Conservation (phyloP, 2,888 invertebrate genomes). For the Lissocephala sabroskyi region DNA sequence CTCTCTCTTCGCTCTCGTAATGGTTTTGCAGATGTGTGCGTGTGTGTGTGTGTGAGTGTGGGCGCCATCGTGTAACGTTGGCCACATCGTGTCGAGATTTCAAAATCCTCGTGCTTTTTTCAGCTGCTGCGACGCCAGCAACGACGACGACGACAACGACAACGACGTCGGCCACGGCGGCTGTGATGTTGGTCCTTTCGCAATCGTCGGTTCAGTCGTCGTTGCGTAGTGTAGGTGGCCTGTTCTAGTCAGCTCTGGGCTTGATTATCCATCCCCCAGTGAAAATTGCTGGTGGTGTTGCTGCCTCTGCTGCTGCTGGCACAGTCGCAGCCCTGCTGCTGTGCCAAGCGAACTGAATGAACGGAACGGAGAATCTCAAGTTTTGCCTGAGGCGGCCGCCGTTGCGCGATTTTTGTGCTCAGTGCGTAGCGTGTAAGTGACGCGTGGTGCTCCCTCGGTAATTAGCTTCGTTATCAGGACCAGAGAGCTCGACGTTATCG, state of each 20-base stretch:
- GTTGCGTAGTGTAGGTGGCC: conserved; percentile 69
- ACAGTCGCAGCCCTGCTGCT: too few species aligned
- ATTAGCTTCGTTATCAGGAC: conserved; percentile 32
- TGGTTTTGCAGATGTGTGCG: not conserved
- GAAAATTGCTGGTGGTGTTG: conserved; percentile 10
- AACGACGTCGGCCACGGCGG: conserved; percentile 20
- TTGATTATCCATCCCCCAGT: not conserved
- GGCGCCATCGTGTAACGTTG: conserved; percentile 3
- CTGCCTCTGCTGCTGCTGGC: conserved; percentile 19
- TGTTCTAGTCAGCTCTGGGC: conserved; percentile 44
- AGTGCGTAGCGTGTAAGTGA: conserved; percentile 29
- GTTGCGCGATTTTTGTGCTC: conserved; percentile 36
- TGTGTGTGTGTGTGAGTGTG: not conserved
- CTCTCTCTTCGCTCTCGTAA: conserved; percentile 1
- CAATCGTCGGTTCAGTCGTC: conserved; percentile 64
- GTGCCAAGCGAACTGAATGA: too few species aligned
- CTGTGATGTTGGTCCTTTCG: conserved; percentile 59
- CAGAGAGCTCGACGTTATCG: not conserved
- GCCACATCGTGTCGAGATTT: conserved; percentile 9
- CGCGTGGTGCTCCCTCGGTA: conserved; percentile 16
- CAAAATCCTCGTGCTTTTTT: conserved; percentile 4
- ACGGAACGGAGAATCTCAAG: too few species aligned
- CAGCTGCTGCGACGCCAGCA: conserved; percentile 24
- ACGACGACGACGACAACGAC: conserved; percentile 30
- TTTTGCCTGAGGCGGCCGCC: conserved; percentile 45